Percentiles rank a stretch among this genome's conserved stretches.
Conservation (phyloP, 2,888 invertebrate species). For the Dastarcus helophoroides region DNA sequence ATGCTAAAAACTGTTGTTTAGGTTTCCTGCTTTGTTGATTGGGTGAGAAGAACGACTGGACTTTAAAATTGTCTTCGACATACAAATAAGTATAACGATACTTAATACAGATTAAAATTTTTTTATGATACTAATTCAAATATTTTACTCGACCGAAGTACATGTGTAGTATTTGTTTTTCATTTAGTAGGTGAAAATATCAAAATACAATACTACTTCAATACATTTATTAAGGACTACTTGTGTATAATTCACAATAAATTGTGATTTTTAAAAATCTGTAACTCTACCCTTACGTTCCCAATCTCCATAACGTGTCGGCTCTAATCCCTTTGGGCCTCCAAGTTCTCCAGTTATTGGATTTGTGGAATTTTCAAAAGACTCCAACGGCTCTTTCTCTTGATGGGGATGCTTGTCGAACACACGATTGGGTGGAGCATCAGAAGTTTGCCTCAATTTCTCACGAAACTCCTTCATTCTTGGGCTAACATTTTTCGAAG, state of each 20-base stretch:
- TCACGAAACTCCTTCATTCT: conserved; percentile 60
- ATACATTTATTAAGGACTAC: too few species aligned
- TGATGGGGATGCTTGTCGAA: conserved; percentile 58
- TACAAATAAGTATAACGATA: too few species aligned
- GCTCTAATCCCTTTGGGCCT: conserved; percentile 94
- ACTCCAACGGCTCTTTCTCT: conserved; percentile 71
- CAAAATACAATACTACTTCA: too few species aligned
- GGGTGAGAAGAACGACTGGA: conserved; percentile 24
- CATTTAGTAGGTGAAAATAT: too few species aligned
- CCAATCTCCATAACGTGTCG: conserved; percentile 99
- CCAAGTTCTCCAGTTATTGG: conserved; percentile 91
- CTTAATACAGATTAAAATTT: too few species aligned
- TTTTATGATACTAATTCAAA: too few species aligned
- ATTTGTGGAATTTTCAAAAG: conserved; percentile 81
- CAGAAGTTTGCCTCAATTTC: conserved; percentile 54
- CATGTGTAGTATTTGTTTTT: too few species aligned
- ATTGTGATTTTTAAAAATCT: conserved; percentile 66
- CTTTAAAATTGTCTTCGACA: too few species aligned
- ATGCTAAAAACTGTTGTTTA: conserved; percentile 9
- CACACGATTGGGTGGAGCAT: conserved; percentile 53
- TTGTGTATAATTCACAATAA: too few species aligned
- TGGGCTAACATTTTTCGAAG: too few species aligned
- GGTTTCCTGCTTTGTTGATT: conserved; percentile 25
- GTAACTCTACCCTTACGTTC: conserved; percentile 94
- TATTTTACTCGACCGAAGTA: too few species aligned